These are phyloP conservation scores for Takifugu bimaculatus DNA, from an alignment of 2,113 vertebrate species.

Conservation along the genomic window DNA sequence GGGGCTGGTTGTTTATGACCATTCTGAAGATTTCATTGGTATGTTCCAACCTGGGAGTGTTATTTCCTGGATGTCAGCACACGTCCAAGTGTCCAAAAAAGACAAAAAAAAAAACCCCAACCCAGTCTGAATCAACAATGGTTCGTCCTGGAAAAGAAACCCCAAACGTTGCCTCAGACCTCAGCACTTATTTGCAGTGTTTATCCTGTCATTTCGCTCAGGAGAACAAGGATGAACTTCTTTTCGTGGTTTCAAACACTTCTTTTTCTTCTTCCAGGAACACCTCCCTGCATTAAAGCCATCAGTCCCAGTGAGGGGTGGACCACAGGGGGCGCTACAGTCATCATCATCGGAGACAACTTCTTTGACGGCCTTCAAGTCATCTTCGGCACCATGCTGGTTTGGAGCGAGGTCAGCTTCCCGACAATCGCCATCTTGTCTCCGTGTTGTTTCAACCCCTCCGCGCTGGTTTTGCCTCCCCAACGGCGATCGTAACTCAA, in stretches of 20 bases:
- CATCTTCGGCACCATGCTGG: slow-evolving; percentile 78
- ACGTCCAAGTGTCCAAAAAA: background rate
- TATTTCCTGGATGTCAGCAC: background rate
- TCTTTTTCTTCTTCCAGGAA: slow-evolving; percentile 37
- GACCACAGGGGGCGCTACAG: slow-evolving; percentile 78
- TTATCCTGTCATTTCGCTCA: slow-evolving; percentile 1
- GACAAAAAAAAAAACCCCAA: background rate
- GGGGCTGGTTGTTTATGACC: too few relatives aligned
- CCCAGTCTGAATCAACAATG: background rate
- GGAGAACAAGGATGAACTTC: background rate
- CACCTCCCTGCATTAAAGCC: slow-evolving; percentile 77
- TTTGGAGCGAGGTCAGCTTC: slow-evolving; percentile 75
- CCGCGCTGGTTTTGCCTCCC: slow-evolving; percentile 25
- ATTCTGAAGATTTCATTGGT: background rate
- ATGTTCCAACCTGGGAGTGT: background rate
- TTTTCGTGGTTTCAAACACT: too few relatives aligned
- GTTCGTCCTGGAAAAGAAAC: background rate
- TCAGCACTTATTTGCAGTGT: background rate
- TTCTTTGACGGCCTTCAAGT: slow-evolving; percentile 80
- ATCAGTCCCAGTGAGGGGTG: slow-evolving; percentile 78
- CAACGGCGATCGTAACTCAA: slow-evolving; percentile 52
- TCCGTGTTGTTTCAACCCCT: slow-evolving; percentile 40
- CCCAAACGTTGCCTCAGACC: background rate
- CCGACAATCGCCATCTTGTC: slow-evolving; percentile 25
- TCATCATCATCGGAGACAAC: slow-evolving; percentile 81